These are phyloP conservation scores for Chitala chitala DNA, from an alignment of 2,113 vertebrate species.

Conservation along the genomic window DNA sequence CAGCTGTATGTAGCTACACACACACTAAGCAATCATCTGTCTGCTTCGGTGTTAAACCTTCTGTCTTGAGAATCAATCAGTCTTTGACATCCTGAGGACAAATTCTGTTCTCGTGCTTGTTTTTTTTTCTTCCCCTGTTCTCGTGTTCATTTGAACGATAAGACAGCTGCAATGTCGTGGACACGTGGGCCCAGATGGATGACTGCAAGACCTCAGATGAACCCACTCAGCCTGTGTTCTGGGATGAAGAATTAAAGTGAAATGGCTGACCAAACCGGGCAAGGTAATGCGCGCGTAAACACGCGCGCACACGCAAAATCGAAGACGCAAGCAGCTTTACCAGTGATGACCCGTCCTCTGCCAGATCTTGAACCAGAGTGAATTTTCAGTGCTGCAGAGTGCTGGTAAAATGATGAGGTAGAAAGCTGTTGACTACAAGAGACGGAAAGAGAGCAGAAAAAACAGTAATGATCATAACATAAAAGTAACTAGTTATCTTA, in stretches of 20 bases:
- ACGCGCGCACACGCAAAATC: neutral
- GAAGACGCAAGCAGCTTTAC: neutral
- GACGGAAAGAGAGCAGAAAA: neutral
- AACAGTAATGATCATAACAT: neutral
- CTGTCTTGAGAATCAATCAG: neutral
- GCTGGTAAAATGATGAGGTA: too few species aligned
- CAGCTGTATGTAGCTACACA: neutral
- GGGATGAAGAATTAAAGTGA: too few species aligned
- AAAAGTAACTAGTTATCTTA: conserved; percentile 1
- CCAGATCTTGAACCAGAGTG: neutral
- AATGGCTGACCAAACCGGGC: too few species aligned
- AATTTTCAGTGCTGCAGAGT: neutral
- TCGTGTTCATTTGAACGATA: neutral
- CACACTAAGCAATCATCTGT: neutral
- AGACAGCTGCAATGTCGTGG: neutral
- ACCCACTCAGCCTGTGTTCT: neutral
- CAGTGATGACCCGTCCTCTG: neutral
- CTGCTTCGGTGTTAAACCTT: neutral
- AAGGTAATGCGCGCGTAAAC: neutral
- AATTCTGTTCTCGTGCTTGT: neutral
- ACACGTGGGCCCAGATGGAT: neutral
- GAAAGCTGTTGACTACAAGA: conserved; percentile 4
- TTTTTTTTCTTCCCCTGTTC: neutral
- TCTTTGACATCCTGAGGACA: neutral
- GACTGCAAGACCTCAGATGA: neutral